Conservation (phyloP, 2,113 vertebrate genomes). For the Sterna hirundo region DNA sequence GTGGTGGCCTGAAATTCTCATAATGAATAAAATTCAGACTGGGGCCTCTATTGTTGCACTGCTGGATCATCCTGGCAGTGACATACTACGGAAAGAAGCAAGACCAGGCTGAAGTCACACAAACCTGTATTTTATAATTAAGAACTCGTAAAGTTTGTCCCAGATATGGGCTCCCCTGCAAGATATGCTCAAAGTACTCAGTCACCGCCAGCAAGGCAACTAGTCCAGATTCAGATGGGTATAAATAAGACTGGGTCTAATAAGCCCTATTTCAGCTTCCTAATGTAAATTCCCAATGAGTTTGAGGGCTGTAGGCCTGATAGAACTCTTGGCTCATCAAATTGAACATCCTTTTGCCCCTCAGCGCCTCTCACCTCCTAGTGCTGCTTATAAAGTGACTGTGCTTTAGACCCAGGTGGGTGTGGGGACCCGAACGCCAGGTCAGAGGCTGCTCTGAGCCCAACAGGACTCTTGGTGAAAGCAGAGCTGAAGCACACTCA, state of each 20-base stretch:
- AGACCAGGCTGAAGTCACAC: neutral
- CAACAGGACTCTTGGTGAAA: fast-evolving
- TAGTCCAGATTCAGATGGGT: neutral
- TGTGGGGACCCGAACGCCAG: fast-evolving
- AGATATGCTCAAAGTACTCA: neutral
- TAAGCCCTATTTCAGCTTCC: neutral
- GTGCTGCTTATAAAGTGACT: neutral
- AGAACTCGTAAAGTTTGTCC: neutral
- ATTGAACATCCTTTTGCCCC: neutral
- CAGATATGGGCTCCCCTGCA: neutral
- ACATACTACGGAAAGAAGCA: neutral
- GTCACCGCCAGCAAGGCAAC: neutral
- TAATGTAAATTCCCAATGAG: neutral
- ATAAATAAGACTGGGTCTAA: neutral
- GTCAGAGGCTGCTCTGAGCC: neutral
- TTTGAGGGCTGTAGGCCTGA: neutral
- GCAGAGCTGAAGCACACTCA: neutral
- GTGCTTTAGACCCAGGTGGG: neutral
- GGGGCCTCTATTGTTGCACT: neutral
- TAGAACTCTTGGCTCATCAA: neutral
- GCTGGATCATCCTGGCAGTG: neutral
- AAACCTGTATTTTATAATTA: neutral
- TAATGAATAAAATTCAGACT: neutral
- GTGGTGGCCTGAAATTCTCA: neutral
- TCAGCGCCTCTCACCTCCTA: too few relatives aligned